These are phyloP conservation scores for Lucinisca nassula DNA, from an alignment of 2,888 invertebrate genomes.

Conservation along the genomic window DNA sequence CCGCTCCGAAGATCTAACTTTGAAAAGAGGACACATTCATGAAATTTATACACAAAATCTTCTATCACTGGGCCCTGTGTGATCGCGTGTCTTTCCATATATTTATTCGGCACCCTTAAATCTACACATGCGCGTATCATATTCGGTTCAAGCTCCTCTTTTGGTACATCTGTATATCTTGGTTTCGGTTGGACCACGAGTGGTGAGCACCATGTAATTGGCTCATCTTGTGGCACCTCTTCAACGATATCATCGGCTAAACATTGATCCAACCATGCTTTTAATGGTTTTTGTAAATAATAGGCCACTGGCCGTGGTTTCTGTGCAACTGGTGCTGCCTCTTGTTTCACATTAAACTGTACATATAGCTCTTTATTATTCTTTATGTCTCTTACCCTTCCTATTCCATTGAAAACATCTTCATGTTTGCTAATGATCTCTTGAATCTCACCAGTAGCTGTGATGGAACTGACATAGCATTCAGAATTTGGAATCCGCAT, in stretches of 20 bases:
- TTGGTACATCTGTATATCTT: neutral
- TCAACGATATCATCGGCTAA: constrained; percentile 27
- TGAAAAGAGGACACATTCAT: constrained; percentile 5
- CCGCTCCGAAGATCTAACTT: neutral
- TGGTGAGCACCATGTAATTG: constrained; percentile 39
- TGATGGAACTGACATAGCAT: neutral
- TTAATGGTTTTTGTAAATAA: constrained; percentile 27
- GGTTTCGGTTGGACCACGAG: constrained; percentile 40
- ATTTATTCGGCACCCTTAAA: too few relatives aligned
- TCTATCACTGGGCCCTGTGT: constrained; percentile 32
- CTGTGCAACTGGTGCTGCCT: constrained; percentile 34
- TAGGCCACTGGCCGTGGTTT: constrained; percentile 23
- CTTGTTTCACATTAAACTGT: constrained; percentile 26
- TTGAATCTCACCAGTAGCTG: neutral
- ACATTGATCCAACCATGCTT: neutral
- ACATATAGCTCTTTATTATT: constrained; percentile 21
- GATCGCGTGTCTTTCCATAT: constrained; percentile 19
- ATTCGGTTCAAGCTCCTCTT: too few relatives aligned
- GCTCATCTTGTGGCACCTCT: constrained; percentile 12
- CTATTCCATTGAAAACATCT: neutral
- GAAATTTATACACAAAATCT: constrained; percentile 34
- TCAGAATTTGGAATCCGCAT: neutral
- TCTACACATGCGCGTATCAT: too few relatives aligned
- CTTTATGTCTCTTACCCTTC: constrained; percentile 2
- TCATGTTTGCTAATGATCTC: too few relatives aligned